These are phyloP conservation scores for Theodoxus fluviatilis DNA, from an alignment of 2,888 invertebrate genomes.

Conservation along the genomic window DNA sequence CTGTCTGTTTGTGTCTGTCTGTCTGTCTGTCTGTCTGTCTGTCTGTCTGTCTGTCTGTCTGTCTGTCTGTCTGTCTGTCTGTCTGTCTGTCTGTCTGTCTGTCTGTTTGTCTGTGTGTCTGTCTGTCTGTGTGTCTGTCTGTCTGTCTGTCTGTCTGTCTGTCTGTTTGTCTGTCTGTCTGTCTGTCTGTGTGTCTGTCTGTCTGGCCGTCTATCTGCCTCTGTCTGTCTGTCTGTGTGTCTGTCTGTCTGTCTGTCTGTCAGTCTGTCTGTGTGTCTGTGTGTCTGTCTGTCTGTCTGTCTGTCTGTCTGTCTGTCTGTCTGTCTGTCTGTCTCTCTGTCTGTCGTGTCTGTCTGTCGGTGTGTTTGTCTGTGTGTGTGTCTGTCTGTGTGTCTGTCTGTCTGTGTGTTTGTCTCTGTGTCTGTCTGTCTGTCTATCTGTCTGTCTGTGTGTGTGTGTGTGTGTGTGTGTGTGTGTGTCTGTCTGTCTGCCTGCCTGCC, in stretches of 20 bases:
- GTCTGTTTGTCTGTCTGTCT: not conserved
- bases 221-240: not conserved
- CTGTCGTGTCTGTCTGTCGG: not conserved
- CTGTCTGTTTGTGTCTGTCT: not conserved
- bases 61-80: not conserved
- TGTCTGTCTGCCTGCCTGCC: not conserved
- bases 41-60: constrained; percentile 14
- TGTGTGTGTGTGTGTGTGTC: constrained; percentile 5
- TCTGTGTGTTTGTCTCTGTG: constrained; percentile 11
- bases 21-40: not conserved
- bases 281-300: constrained; percentile 6
- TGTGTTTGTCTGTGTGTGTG: not conserved
- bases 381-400: not conserved
- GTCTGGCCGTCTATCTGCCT: not conserved
- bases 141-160: not conserved
- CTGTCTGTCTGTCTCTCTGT: constrained; percentile 6
- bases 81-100: constrained; percentile 7
- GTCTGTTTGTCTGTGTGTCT: not conserved
- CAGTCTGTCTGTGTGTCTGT: constrained; percentile 1
- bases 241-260: constrained; percentile 16
- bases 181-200: constrained; percentile 11
- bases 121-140: not conserved
- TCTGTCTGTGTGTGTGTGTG: constrained; percentile 1
- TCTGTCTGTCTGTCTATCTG: not conserved
- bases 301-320: constrained; percentile 18